A percentile compares a stretch with the other conserved stretches of the same genome.
Conservation (phyloP, 1,140 invertebrate genomes). For the Acarapis woodi region DNA sequence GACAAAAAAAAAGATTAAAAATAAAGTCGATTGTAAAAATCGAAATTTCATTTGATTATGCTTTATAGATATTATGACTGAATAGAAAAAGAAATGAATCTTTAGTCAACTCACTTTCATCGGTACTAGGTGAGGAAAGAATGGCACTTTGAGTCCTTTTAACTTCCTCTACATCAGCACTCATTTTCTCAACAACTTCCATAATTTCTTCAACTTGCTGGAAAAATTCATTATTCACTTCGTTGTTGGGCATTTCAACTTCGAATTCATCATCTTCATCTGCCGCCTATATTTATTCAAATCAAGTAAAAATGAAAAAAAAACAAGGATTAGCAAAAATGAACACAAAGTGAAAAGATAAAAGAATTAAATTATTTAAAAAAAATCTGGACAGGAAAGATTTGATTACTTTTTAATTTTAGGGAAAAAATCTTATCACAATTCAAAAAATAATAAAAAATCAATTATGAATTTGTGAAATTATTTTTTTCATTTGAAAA, state of each 20-base stretch:
- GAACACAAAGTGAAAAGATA: not conserved
- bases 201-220: constrained; percentile 6
- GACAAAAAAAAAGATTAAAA: not conserved
- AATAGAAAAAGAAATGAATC: not conserved
- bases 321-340: not conserved
- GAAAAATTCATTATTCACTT: constrained; percentile 5
- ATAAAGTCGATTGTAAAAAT: no score
- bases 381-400: not conserved
- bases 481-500: not conserved
- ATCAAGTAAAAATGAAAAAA: no score
- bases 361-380: not conserved
- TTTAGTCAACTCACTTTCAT: constrained; percentile 1
- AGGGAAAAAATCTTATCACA: no score
- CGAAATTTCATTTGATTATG: not conserved
- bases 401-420: not conserved
- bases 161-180: constrained; percentile 5
- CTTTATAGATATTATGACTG: not conserved
- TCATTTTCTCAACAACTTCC: constrained; percentile 5
- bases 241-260: constrained; percentile 2
- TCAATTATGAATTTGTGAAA: not conserved
- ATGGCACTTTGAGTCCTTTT: constrained; percentile 6
- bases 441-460: not conserved
- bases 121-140: constrained; percentile 3
- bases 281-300: not conserved
- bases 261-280: constrained; percentile 6